Evolutionary conservation across 2,797 vertebrate genomes (phyloP).

Genomic region (Sebastes trivittatus): DNA sequence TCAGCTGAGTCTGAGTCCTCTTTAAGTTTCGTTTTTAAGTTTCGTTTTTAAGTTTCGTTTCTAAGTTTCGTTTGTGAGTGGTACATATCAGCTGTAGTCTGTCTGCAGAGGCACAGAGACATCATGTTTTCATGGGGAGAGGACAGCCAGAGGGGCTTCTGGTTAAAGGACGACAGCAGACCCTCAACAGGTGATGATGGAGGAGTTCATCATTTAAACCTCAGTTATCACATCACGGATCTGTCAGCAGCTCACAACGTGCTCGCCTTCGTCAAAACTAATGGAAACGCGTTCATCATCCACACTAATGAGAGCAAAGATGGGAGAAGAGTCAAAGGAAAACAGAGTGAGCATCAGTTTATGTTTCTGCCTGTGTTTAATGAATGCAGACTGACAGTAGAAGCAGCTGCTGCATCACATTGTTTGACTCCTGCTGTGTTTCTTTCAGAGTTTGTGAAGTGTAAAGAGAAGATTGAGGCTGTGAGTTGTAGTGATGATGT

Average conservation of each 20-base stretch:
- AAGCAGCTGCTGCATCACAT: background rate
- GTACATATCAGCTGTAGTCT: fast-evolving
- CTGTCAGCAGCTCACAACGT: slow-evolving; percentile 16
- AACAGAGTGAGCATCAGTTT: slow-evolving; percentile 45
- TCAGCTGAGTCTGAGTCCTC: background rate
- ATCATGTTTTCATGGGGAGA: slow-evolving; percentile 48
- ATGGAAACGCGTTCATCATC: slow-evolving; percentile 28
- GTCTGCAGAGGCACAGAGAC: background rate
- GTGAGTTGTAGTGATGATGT: slow-evolving; percentile 69
- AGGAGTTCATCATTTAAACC: background rate
- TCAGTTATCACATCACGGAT: background rate
- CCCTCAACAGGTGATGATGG: background rate
- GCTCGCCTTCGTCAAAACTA: slow-evolving; percentile 37
- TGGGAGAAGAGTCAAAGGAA: slow-evolving; percentile 28
- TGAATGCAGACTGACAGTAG: background rate
- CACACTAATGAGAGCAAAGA: background rate
- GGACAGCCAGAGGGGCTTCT: slow-evolving; percentile 6
- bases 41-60: background rate
- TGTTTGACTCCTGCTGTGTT: background rate
- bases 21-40: background rate
- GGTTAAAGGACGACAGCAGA: background rate
- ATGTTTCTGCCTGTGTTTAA: background rate
- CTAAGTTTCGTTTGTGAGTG: background rate
- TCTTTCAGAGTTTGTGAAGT: slow-evolving; percentile 43
- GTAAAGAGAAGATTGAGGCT: slow-evolving; percentile 46